Percentiles rank a stretch among this genome's conserved stretches.
Conservation (phyloP, 2,888 invertebrate species). For the Marronus borbonicus region DNA sequence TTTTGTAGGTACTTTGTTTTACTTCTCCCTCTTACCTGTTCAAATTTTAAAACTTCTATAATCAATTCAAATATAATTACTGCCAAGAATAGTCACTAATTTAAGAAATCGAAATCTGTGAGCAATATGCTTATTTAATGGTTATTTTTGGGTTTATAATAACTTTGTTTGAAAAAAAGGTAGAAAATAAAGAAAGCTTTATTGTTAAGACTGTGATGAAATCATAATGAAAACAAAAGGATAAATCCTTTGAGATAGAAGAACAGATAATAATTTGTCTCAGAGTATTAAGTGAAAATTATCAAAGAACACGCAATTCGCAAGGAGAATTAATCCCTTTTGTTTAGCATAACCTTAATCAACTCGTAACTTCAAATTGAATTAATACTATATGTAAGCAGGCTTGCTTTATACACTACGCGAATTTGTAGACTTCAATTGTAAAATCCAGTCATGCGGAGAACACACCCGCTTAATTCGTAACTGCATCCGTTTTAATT, state of each 20-base stretch:
- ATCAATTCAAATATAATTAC: neutral
- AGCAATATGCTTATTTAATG: neutral
- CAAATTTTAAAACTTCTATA: neutral
- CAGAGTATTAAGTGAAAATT: slow-evolving; percentile 17
- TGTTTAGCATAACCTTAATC: slow-evolving; percentile 20
- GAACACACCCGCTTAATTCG: slow-evolving; percentile 23
- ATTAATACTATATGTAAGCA: slow-evolving; percentile 29
- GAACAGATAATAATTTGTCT: neutral
- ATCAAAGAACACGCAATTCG: slow-evolving; percentile 16
- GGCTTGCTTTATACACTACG: slow-evolving; percentile 19
- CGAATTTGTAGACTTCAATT: slow-evolving; percentile 31
- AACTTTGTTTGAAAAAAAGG: neutral
- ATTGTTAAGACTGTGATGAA: neutral
- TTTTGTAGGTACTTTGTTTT: too few species aligned
- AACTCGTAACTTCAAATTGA: slow-evolving; percentile 19
- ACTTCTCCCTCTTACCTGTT: too few species aligned
- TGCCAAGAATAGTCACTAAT: neutral
- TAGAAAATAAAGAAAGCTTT: neutral
- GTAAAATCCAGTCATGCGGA: slow-evolving; percentile 28
- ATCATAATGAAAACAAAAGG: neutral
- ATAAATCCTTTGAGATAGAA: neutral
- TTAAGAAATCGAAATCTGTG: neutral
- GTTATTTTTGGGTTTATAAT: neutral
- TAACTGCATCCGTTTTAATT: slow-evolving; percentile 20
- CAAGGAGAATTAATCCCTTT: slow-evolving; percentile 10